A percentile compares a stretch with the other conserved stretches of the same genome.
Evolutionary conservation across 2,888 invertebrate genomes (phyloP).

Genomic region (Cryptocheilus praepositus): DNA sequence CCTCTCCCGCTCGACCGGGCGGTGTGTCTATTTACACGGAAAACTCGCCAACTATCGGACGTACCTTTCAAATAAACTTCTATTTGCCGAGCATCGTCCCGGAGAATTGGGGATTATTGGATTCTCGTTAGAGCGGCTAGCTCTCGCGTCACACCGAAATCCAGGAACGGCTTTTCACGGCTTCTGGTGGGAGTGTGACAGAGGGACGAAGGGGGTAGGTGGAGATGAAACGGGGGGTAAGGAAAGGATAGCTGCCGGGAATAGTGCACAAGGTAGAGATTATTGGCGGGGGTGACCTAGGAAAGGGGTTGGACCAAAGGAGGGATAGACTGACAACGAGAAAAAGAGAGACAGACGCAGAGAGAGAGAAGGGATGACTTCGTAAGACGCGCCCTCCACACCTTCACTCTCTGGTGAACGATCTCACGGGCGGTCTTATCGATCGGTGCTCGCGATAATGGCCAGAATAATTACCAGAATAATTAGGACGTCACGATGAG

Average conservation of each 20-base stretch:
- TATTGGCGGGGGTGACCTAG: background rate
- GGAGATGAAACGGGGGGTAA: slow-evolving; percentile 28
- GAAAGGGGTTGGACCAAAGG: too few relatives aligned
- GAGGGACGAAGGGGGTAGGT: slow-evolving; percentile 33
- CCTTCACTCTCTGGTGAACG: slow-evolving; percentile 26
- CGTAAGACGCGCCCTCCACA: slow-evolving; percentile 11
- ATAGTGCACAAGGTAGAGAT: background rate
- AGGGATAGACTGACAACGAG: too few relatives aligned
- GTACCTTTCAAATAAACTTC: slow-evolving; percentile 64
- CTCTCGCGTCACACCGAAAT: slow-evolving; percentile 47
- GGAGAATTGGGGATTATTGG: slow-evolving; percentile 70
- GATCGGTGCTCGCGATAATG: slow-evolving; percentile 53
- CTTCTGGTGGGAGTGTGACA: slow-evolving; percentile 27
- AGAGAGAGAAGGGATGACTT: background rate
- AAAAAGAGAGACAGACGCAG: background rate
- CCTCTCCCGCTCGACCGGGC: slow-evolving; percentile 5
- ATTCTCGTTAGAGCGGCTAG: slow-evolving; percentile 66
- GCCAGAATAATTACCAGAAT: slow-evolving; percentile 64
- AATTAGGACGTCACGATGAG: slow-evolving; percentile 57
- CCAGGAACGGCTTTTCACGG: slow-evolving; percentile 48
- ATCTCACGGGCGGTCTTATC: slow-evolving; percentile 31
- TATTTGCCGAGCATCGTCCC: slow-evolving; percentile 66
- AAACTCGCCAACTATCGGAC: slow-evolving; percentile 36
- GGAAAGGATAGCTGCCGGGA: background rate
- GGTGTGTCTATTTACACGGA: slow-evolving; percentile 35